Percentiles rank a stretch among this genome's conserved stretches.
phyloP scores from a whole-genome alignment of 2,797 vertebrate genomes.

The Aeoliscus strigatus region DNA sequence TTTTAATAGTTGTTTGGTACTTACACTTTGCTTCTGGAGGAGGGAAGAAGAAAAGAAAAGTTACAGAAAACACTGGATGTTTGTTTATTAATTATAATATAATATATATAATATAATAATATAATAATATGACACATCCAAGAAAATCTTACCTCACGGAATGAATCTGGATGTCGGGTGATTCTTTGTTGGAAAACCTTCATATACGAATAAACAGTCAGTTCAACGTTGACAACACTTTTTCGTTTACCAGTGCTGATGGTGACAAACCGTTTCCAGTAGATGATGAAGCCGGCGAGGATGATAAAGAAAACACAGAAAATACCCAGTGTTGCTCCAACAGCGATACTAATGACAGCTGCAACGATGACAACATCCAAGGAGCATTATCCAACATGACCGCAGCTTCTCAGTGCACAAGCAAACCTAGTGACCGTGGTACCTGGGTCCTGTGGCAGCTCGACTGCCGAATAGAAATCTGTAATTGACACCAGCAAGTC shows the following conservation, averaged over 20 bases:
- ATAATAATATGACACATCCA: no score
- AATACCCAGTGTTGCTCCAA: constrained; percentile 45
- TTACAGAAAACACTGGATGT: no score
- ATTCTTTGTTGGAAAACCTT: constrained; percentile 52
- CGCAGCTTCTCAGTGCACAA: no score
- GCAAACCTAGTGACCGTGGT: constrained; percentile 1
- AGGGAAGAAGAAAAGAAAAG: constrained; percentile 22
- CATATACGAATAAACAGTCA: neutral
- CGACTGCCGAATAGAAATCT: rapidly evolving
- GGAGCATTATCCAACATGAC: neutral
- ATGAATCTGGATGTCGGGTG: constrained; percentile 66
- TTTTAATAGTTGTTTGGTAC: no score
- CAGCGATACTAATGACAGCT: constrained; percentile 25
- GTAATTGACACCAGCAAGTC: constrained; percentile 36
- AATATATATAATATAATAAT: no score
- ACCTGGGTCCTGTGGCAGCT: constrained; percentile 53
- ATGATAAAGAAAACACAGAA: constrained; percentile 50
- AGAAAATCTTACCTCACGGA: constrained; percentile 60
- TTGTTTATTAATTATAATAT: no score
- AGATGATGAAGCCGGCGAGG: constrained; percentile 54
- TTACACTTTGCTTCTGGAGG: constrained; percentile 70
- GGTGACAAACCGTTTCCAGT: constrained; percentile 64
- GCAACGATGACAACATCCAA: constrained; percentile 5
- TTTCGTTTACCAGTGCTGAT: neutral
- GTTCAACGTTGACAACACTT: neutral